phyloP scores from a whole-genome alignment of 2,113 vertebrate species.

The Nesogale talazaci region DNA sequence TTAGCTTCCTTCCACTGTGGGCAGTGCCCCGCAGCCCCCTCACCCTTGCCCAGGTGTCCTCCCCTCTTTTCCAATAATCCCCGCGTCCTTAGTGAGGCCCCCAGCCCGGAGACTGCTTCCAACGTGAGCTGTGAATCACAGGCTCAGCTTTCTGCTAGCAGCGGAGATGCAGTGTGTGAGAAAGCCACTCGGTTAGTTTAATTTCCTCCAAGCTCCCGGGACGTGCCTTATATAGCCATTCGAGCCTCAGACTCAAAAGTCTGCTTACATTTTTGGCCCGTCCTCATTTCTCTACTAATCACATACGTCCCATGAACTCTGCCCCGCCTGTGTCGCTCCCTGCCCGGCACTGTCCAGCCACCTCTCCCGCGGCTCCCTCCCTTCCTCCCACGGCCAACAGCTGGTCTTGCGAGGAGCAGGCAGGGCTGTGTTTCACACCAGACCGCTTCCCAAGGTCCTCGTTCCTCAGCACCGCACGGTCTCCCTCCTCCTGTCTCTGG shows the following conservation, averaged over 20 bases:
- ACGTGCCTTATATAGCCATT: neutral
- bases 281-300: neutral
- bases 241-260: neutral
- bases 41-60: neutral
- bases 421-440: neutral
- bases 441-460: neutral
- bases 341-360: neutral
- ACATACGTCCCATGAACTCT: rapidly evolving
- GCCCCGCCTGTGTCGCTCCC: neutral
- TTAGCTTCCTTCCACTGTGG: neutral
- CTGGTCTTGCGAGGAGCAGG: neutral
- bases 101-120: neutral
- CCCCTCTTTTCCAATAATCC: neutral
- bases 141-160: neutral
- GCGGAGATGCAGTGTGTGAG: neutral
- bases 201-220: rapidly evolving
- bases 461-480: rapidly evolving
- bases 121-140: neutral
- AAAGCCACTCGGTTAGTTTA: neutral
- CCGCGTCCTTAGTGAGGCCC: neutral
- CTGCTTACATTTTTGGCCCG: neutral
- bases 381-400: neutral
- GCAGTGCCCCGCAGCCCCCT: neutral
- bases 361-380: neutral
- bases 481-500: neutral